phyloP scores from a whole-genome alignment of 1,140 invertebrate species.

The Halesus radiatus region DNA sequence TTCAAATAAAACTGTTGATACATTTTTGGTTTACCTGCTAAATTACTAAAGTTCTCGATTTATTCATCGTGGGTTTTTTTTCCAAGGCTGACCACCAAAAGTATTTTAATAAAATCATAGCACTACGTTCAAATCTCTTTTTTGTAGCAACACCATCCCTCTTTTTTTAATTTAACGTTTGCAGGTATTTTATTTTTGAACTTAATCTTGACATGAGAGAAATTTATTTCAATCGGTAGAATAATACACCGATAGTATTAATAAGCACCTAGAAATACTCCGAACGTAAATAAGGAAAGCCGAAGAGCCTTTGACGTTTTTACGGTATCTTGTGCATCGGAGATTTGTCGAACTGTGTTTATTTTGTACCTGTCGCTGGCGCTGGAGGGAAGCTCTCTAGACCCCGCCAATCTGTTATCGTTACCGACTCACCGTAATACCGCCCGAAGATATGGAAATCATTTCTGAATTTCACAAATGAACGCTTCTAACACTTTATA shows the following conservation, averaged over 20 bases:
- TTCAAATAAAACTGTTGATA: slow-evolving; percentile 38
- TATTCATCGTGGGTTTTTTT: neutral
- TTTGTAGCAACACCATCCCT: too few relatives aligned
- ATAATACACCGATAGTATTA: too few relatives aligned
- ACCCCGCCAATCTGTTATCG: slow-evolving; percentile 48
- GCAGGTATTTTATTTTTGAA: too few relatives aligned
- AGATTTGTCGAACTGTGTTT: neutral
- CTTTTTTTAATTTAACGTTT: too few relatives aligned
- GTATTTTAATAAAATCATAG: too few relatives aligned
- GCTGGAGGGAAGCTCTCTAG: slow-evolving; percentile 2
- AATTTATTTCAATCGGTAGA: too few relatives aligned
- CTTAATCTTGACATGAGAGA: too few relatives aligned
- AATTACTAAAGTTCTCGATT: slow-evolving; percentile 34
- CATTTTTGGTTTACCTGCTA: slow-evolving; percentile 33
- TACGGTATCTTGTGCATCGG: too few relatives aligned
- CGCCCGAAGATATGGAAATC: slow-evolving; percentile 49
- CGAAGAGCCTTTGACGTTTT: too few relatives aligned
- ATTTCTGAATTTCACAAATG: slow-evolving; percentile 51
- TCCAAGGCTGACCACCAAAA: neutral
- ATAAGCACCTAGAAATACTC: too few relatives aligned
- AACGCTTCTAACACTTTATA: slow-evolving; percentile 11
- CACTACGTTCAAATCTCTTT: too few relatives aligned
- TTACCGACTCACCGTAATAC: slow-evolving; percentile 34
- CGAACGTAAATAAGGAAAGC: too few relatives aligned
- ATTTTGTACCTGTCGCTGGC: slow-evolving; percentile 1